Evolutionary conservation across 2,888 invertebrate genomes (phyloP).

Genomic region (Dicyrtoma fusca): DNA sequence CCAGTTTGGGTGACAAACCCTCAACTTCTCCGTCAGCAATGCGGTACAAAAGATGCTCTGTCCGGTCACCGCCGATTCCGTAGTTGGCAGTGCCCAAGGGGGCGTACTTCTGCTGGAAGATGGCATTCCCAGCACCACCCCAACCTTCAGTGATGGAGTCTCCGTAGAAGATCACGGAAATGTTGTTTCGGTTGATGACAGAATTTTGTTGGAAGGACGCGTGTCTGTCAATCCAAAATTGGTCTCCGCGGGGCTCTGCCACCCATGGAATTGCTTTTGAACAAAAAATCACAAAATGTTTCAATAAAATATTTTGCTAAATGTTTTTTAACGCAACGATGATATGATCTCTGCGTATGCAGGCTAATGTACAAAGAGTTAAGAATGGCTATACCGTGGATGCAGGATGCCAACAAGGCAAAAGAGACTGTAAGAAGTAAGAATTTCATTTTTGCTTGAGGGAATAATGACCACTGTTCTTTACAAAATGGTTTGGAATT

Average conservation of each 20-base stretch:
- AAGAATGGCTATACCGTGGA: too few species aligned
- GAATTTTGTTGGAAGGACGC: slow-evolving; percentile 14
- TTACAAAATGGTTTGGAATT: too few species aligned
- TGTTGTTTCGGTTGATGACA: background rate
- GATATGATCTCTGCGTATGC: too few species aligned
- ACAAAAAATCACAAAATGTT: background rate
- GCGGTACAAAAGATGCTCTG: slow-evolving; percentile 30
- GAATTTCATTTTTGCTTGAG: too few species aligned
- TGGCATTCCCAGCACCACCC: slow-evolving; percentile 4
- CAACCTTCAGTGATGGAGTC: slow-evolving; percentile 32
- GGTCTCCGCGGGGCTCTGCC: slow-evolving; percentile 11
- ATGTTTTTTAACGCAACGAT: too few species aligned
- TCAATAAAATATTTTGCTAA: too few species aligned
- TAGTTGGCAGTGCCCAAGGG: slow-evolving; percentile 32
- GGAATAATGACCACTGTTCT: too few species aligned
- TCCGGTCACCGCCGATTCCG: slow-evolving; percentile 35
- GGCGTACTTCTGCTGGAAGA: slow-evolving; percentile 22
- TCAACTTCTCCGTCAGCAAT: slow-evolving; percentile 22
- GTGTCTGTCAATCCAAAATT: slow-evolving; percentile 19
- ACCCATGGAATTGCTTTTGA: slow-evolving; percentile 19
- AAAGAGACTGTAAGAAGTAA: too few species aligned
- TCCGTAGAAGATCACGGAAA: slow-evolving; percentile 31
- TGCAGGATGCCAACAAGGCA: too few species aligned
- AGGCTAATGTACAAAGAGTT: too few species aligned
- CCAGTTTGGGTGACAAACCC: slow-evolving; percentile 18